Evolutionary conservation across 2,113 vertebrate genomes (phyloP).

Genomic region (Phoxinus phoxinus): DNA sequence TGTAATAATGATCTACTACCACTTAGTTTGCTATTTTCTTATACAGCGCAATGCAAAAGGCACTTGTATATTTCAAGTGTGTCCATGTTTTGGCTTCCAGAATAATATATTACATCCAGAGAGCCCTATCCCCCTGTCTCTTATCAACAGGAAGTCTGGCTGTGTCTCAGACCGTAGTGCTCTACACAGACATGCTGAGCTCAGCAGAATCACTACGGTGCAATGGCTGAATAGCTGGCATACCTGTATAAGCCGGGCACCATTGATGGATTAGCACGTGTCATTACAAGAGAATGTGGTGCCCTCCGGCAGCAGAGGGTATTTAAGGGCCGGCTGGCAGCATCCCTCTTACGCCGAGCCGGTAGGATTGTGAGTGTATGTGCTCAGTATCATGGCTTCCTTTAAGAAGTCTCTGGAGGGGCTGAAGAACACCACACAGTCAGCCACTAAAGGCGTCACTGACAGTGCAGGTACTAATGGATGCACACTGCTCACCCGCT

Average conservation of each 20-base stretch:
- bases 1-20: not conserved
- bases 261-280: conserved; percentile 65
- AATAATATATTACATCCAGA: not conserved
- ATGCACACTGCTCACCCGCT: not conserved
- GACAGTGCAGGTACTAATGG: conserved; percentile 72
- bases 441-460: conserved; percentile 69
- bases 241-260: conserved; percentile 66
- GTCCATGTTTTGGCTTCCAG: not conserved
- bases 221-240: conserved; percentile 64
- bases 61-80: not conserved
- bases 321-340: conserved; percentile 68
- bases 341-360: conserved; percentile 38
- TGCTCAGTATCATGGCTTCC: conserved; percentile 70
- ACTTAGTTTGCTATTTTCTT: not conserved
- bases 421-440: conserved; percentile 69
- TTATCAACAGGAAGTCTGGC: conserved; percentile 55
- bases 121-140: not conserved
- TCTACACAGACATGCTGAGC: conserved; percentile 70
- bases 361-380: conserved; percentile 38
- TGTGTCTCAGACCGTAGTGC: not conserved
- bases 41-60: not conserved
- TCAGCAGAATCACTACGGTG: conserved; percentile 45
- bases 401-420: conserved; percentile 76
- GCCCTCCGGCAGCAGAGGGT: conserved; percentile 61
- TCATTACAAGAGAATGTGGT: conserved; percentile 71